These are phyloP conservation scores for Gari tellinella DNA, from an alignment of 2,888 invertebrate genomes.

Conservation along the genomic window DNA sequence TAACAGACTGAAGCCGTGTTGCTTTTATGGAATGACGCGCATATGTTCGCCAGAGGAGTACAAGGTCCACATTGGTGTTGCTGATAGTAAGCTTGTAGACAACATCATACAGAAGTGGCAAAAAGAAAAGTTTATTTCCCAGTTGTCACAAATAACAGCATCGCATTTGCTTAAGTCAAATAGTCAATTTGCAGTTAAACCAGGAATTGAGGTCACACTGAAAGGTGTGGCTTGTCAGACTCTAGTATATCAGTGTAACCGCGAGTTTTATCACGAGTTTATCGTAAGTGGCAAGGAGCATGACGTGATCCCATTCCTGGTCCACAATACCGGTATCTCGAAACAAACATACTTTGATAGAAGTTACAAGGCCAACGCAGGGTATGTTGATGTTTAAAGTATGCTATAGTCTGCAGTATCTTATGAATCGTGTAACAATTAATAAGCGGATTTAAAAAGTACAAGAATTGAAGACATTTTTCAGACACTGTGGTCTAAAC, in stretches of 20 bases:
- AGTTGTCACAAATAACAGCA: constrained; percentile 8
- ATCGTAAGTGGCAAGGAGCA: constrained; percentile 5
- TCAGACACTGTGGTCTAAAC: too few species aligned
- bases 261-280: constrained; percentile 7
- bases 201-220: background rate
- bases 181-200: constrained; percentile 1
- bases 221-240: constrained; percentile 1
- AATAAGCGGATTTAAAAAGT: too few species aligned
- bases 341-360: too few species aligned
- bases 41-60: background rate
- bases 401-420: too few species aligned
- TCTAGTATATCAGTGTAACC: background rate
- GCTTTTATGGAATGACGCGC: constrained; percentile 12
- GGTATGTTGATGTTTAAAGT: too few species aligned
- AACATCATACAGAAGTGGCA: background rate
- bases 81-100: constrained; percentile 2
- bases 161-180: constrained; percentile 2
- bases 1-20: constrained; percentile 16
- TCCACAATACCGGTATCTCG: too few species aligned
- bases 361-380: too few species aligned
- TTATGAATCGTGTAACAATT: too few species aligned
- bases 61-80: constrained; percentile 6
- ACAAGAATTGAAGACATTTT: too few species aligned
- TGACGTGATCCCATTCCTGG: background rate
- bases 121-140: constrained; percentile 11